Evolutionary conservation across 2,888 invertebrate genomes (phyloP).

Genomic region (Polyommatus icarus): DNA sequence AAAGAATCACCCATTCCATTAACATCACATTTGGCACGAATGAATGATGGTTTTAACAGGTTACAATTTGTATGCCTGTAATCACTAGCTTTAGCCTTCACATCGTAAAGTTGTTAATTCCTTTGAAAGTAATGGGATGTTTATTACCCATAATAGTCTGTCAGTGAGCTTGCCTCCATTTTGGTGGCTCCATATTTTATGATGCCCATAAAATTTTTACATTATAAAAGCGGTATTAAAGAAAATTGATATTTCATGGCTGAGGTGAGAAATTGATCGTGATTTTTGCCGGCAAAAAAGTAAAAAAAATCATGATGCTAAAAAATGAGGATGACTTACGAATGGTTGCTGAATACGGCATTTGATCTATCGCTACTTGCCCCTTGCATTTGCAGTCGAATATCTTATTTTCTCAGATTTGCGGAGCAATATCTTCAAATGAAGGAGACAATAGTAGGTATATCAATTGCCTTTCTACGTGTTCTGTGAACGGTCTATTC

Average conservation of each 20-base stretch:
- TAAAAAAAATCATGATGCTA: not conserved
- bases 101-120: constrained; percentile 12
- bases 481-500: too few species aligned
- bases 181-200: constrained; percentile 3
- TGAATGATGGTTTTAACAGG: too few species aligned
- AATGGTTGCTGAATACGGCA: too few species aligned
- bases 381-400: too few species aligned
- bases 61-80: not conserved
- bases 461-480: too few species aligned
- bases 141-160: constrained; percentile 10
- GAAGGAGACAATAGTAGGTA: too few species aligned
- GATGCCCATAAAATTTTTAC: not conserved
- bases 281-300: not conserved
- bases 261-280: not conserved
- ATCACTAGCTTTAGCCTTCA: not conserved
- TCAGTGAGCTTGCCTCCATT: not conserved
- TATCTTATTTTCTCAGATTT: too few species aligned
- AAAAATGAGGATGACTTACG: too few species aligned
- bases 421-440: too few species aligned
- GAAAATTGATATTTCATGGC: not conserved
- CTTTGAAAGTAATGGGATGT: not conserved
- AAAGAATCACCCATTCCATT: too few species aligned
- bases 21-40: too few species aligned
- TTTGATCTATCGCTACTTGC: too few species aligned
- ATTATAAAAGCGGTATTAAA: constrained; percentile 10